Evolutionary conservation across 1,140 invertebrate species (phyloP).

Genomic region (Drosophila tani): DNA sequence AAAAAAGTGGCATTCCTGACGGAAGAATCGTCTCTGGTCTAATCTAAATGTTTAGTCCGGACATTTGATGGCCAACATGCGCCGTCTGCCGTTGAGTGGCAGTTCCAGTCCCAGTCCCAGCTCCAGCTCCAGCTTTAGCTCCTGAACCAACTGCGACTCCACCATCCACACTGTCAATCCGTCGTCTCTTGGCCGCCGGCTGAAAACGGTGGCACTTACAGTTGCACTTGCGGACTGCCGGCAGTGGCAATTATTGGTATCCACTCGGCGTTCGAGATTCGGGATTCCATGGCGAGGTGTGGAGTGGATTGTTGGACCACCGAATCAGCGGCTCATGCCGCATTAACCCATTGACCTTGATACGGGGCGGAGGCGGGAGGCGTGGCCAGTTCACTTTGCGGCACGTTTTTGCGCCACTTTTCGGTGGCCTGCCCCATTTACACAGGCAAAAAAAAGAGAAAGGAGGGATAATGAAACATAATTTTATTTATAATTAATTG

Average conservation of each 20-base stretch:
- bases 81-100: slow-evolving; percentile 71
- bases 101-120: slow-evolving; percentile 54
- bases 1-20: slow-evolving; percentile 80
- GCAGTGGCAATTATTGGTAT: slow-evolving; percentile 76
- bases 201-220: slow-evolving; percentile 79
- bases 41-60: slow-evolving; percentile 79
- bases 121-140: slow-evolving; percentile 35
- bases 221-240: slow-evolving; percentile 77
- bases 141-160: not conserved
- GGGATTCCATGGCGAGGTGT: slow-evolving; percentile 23
- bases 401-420: slow-evolving; percentile 75
- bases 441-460: not conserved
- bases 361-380: slow-evolving; percentile 47
- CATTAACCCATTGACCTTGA: slow-evolving; percentile 82
- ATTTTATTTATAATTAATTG: too few relatives aligned
- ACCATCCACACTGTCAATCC: slow-evolving; percentile 62
- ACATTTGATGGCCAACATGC: slow-evolving; percentile 82
- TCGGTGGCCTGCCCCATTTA: not conserved
- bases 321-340: slow-evolving; percentile 37
- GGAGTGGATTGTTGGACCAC: slow-evolving; percentile 35
- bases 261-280: slow-evolving; percentile 32
- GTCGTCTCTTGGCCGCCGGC: slow-evolving; percentile 49
- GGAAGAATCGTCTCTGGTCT: slow-evolving; percentile 70
- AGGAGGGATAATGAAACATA: too few relatives aligned
- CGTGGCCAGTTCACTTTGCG: slow-evolving; percentile 32